phyloP scores from a whole-genome alignment of 1,140 invertebrate species.

The Solenopsis fugax region DNA sequence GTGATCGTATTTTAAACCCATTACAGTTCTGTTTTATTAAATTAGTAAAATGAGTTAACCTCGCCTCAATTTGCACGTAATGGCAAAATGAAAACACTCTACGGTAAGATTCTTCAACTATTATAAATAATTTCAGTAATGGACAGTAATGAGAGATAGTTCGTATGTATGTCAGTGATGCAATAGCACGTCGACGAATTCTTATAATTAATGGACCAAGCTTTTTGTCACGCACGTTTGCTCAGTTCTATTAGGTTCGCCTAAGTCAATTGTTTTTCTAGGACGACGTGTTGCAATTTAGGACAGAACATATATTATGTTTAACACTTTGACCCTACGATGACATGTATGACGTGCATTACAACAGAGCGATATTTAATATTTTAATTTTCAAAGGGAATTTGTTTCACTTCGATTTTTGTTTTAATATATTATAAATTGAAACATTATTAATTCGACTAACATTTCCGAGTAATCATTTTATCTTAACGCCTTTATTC shows the following conservation, averaged over 20 bases:
- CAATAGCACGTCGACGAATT: conserved; percentile 32
- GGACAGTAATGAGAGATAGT: conserved; percentile 22
- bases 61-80: background rate
- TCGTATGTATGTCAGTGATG: conserved; percentile 58
- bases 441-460: background rate
- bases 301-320: background rate
- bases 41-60: background rate
- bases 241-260: conserved; percentile 64
- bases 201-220: conserved; percentile 48
- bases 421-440: background rate
- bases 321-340: background rate
- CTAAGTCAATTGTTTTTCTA: conserved; percentile 75
- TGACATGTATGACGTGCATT: background rate
- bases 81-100: background rate
- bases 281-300: conserved; percentile 56
- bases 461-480: background rate
- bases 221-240: conserved; percentile 66
- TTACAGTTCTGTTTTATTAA: background rate
- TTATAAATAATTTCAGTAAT: conserved; percentile 49
- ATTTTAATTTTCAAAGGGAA: background rate
- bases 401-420: background rate
- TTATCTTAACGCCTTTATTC: background rate
- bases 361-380: background rate
- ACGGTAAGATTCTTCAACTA: background rate
- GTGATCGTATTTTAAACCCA: background rate